phyloP scores from a whole-genome alignment of 1,140 invertebrate species.

The roundworm (Caenorhabditis elegans) region WBcel235 BX284605.5:18528001-18528500 shows the following conservation, averaged over 20 bases:
- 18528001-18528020: constrained; percentile 76
- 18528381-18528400: too few species aligned
- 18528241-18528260: too few species aligned
- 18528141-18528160: constrained; percentile 68
- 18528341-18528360: too few species aligned
- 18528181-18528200: constrained; percentile 82
- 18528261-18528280: too few species aligned
- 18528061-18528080: constrained; percentile 73
- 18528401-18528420: too few species aligned
- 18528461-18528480: too few species aligned
- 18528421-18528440: too few species aligned
- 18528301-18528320: too few species aligned
- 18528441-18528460: too few species aligned
- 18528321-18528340: not conserved
- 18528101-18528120: constrained; percentile 70
- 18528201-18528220: constrained; percentile 78
- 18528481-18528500: too few species aligned
- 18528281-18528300: too few species aligned
- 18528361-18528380: too few species aligned
- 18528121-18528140: constrained; percentile 70
- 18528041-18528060: constrained; percentile 71
- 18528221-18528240: constrained; percentile 74
- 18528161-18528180: constrained; percentile 77
- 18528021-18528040: constrained; percentile 72
- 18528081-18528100: constrained; percentile 72